Conservation (phyloP, 2,113 vertebrate species). For the Malurus melanocephalus region DNA sequence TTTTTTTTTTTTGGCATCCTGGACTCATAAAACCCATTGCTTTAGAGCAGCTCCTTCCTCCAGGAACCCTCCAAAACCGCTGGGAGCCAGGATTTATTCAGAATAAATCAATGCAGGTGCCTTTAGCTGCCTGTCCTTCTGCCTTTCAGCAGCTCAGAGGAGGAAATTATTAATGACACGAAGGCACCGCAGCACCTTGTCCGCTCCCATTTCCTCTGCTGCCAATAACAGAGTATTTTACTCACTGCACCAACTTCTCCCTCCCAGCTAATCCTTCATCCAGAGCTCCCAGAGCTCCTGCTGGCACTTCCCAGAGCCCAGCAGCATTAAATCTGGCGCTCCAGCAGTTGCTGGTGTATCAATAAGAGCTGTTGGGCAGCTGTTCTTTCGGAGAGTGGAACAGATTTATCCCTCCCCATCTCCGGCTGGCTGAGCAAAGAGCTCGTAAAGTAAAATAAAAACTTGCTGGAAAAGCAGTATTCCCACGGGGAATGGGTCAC, state of each 20-base stretch:
- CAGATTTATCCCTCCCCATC: conserved; percentile 38
- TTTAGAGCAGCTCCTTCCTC: neutral
- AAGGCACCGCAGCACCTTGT: neutral
- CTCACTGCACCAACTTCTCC: neutral
- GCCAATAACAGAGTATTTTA: neutral
- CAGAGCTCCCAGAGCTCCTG: conserved; percentile 38
- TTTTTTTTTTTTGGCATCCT: neutral
- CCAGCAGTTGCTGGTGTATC: conserved; percentile 55
- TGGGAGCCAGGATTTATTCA: neutral
- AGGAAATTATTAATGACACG: neutral
- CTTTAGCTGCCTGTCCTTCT: conserved; percentile 32
- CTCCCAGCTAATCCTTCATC: conserved; percentile 43
- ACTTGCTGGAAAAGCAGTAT: neutral
- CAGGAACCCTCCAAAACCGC: neutral
- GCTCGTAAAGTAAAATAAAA: neutral
- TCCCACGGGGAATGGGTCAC: neutral
- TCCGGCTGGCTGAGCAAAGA: neutral
- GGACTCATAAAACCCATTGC: neutral
- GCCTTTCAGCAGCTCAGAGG: neutral
- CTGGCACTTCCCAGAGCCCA: conserved; percentile 37
- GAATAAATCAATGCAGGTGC: conserved; percentile 25
- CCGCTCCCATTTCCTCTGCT: conserved; percentile 38
- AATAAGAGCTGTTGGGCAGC: conserved; percentile 3
- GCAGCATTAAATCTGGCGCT: conserved; percentile 34
- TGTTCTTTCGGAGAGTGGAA: neutral